These are phyloP conservation scores for Amiota minor DNA, from an alignment of 2,888 invertebrate species.

Conservation along the genomic window DNA sequence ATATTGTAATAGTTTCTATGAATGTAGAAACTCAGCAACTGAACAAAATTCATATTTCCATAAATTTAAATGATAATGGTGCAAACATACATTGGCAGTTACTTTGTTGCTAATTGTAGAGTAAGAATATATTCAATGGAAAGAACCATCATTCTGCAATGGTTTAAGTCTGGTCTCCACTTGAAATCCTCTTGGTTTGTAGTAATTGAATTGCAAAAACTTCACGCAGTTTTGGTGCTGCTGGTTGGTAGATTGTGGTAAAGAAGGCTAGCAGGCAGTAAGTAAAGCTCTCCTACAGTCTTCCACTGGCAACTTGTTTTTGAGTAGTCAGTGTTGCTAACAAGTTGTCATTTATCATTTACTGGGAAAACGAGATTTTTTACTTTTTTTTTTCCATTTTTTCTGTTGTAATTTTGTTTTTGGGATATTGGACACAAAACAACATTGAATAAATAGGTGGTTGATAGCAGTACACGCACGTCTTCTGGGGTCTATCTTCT, in stretches of 20 bases:
- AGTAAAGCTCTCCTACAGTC: too few relatives aligned
- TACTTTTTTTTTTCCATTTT: neutral
- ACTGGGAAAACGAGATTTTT: constrained; percentile 61
- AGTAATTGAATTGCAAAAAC: constrained; percentile 24
- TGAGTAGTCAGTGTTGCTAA: constrained; percentile 48
- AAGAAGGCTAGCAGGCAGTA: neutral
- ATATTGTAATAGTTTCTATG: too few relatives aligned
- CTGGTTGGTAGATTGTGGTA: too few relatives aligned
- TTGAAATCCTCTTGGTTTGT: constrained; percentile 57
- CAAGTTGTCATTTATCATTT: constrained; percentile 61
- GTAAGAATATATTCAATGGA: constrained; percentile 27
- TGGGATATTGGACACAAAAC: neutral
- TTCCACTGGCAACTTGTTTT: constrained; percentile 55
- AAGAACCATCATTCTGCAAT: neutral
- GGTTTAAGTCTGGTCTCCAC: constrained; percentile 48
- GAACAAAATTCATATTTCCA: constrained; percentile 52
- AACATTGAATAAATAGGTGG: constrained; percentile 32
- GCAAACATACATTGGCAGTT: constrained; percentile 62
- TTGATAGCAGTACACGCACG: neutral
- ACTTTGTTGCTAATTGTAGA: constrained; percentile 64
- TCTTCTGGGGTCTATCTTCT: constrained; percentile 9
- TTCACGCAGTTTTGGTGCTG: neutral
- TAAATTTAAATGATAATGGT: constrained; percentile 65
- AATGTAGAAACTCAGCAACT: too few relatives aligned
- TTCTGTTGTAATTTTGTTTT: neutral